Evolutionary conservation across 2,113 vertebrate species (phyloP).

Genomic region (Mionectes macconnelli): DNA sequence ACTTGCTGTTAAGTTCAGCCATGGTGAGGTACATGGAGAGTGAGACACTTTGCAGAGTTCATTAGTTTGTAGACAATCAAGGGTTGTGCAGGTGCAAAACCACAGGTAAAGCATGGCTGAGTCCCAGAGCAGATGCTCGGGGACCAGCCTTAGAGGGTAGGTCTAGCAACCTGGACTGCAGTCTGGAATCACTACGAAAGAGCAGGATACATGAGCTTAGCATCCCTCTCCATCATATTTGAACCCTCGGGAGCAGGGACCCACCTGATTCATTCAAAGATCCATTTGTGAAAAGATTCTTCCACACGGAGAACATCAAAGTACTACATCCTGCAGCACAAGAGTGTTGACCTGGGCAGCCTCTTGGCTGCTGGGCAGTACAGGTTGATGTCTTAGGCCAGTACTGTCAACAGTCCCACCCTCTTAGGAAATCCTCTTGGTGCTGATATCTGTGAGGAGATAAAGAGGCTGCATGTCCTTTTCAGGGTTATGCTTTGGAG

Average conservation of each 20-base stretch:
- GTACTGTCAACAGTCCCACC: background rate
- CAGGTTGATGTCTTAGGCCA: background rate
- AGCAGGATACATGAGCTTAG: background rate
- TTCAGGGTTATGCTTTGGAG: background rate
- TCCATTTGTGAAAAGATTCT: background rate
- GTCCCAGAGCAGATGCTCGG: background rate
- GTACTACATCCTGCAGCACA: background rate
- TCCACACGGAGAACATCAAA: background rate
- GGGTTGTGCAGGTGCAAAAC: background rate
- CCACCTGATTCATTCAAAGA: no score
- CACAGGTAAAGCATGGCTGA: background rate
- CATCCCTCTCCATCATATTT: background rate
- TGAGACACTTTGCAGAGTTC: background rate
- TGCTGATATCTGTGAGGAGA: background rate
- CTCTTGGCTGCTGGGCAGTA: background rate
- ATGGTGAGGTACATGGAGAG: background rate
- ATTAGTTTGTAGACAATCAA: background rate
- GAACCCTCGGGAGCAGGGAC: background rate
- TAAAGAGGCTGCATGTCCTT: background rate
- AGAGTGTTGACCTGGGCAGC: background rate
- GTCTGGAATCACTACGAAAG: background rate
- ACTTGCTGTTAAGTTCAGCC: background rate
- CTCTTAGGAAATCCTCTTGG: background rate
- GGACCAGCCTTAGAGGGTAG: background rate
- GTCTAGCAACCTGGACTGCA: background rate